Base-by-base conservation (phyloP, 1,140 invertebrate genomes). In the Varroa destructor region DNA sequence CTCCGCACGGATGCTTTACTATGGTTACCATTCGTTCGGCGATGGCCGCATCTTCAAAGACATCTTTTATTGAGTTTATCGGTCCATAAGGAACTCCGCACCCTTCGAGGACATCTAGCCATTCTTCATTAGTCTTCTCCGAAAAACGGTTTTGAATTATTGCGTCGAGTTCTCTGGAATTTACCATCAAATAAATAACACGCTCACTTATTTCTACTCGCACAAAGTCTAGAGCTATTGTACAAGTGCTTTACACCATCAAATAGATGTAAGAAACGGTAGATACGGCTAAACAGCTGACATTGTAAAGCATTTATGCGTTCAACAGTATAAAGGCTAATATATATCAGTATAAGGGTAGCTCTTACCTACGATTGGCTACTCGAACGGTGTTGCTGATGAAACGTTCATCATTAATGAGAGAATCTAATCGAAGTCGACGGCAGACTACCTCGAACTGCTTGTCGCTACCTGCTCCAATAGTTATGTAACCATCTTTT, bases 21-120 rank as follows among this genome's bases (percentile, higher is more conserved):
- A 86, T 86, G 80, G 91, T 85, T 0, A 95, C 88, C 72, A 94
- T 14, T 83, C 81, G 75, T 88, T 87, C 36, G 1, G 14, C 12
- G 14, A 67, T 84, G 81, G 96, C 92, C 5, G 87, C 86, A 82
- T 96, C 91, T 64, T 86, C 82, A 78, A 97, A 97, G 0, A 90
- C 89, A 77, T 93, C 84, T 72, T 84, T 79, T 77, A 97, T 86
- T 14, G 82, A 86, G 81, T 98, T 97, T 0, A 97, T 85, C 0
- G 90, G 91, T 0, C 91, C 93, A 78, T 87, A 89, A 1, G 93
- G 91, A 78, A 95, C 92, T 1, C 86, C 80, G 5, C 85, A 83
- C 43, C 84, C 84, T 71, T 87, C 84, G 73, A 98, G 88, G 71
- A 85, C 78, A 2, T 81, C 74, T 58, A 85, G 79, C 93, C 93